These are phyloP conservation scores for Chromobotia macracanthus DNA, from an alignment of 2,797 vertebrate genomes.

Conservation along the genomic window DNA sequence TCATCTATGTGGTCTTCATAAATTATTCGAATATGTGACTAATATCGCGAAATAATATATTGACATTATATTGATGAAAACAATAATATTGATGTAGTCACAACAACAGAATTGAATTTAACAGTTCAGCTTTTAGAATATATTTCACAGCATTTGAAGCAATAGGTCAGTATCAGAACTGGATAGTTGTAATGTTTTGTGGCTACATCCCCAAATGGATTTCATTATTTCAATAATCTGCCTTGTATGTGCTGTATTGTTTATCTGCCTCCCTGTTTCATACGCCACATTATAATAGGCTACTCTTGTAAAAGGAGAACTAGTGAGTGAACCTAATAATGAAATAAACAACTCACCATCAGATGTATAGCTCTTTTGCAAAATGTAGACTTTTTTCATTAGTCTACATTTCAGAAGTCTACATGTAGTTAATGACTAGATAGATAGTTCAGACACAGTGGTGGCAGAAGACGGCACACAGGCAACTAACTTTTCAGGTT, in stretches of 20 bases:
- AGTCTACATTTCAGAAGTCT: too few species aligned
- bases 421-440: slow-evolving; percentile 27
- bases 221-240: neutral
- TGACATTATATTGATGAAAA: too few species aligned
- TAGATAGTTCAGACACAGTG: slow-evolving; percentile 51
- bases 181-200: neutral
- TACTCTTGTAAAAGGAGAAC: neutral
- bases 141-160: neutral
- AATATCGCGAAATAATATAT: neutral
- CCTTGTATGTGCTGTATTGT: neutral
- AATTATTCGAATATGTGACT: neutral
- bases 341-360: slow-evolving; percentile 52
- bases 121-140: neutral
- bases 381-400: slow-evolving; percentile 5
- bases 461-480: slow-evolving; percentile 50
- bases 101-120: neutral
- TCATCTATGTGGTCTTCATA: neutral
- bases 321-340: neutral
- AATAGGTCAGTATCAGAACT: neutral
- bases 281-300: neutral
- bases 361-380: slow-evolving; percentile 23
- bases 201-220: neutral
- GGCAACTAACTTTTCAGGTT: slow-evolving; percentile 77
- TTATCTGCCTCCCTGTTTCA: neutral
- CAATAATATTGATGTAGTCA: neutral